Percentiles rank a stretch among this genome's conserved stretches.
phyloP scores from a whole-genome alignment of 2,888 invertebrate species.

The Melipona bicolor region DNA sequence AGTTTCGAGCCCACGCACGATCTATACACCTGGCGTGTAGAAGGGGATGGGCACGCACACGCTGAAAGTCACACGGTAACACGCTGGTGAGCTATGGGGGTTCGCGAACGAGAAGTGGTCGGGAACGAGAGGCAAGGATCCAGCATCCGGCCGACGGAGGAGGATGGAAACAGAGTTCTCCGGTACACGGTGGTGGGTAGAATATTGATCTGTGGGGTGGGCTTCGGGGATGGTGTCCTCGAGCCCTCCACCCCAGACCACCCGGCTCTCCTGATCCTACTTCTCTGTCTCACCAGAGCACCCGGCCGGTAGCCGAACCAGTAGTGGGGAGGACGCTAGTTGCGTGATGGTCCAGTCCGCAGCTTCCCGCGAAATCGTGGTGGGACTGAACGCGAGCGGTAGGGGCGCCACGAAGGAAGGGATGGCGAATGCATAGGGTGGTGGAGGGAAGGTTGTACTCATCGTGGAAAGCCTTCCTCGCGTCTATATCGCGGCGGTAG shows the following conservation, averaged over 20 bases:
- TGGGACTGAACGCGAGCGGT: constrained; percentile 60
- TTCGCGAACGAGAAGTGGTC: constrained; percentile 39
- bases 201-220: constrained; percentile 84
- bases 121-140: constrained; percentile 45
- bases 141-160: constrained; percentile 38
- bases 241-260: constrained; percentile 57
- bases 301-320: constrained; percentile 52
- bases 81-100: constrained; percentile 64
- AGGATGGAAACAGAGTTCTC: constrained; percentile 62
- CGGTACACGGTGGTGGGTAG: constrained; percentile 79
- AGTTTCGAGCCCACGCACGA: constrained; percentile 44
- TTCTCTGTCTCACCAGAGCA: constrained; percentile 54
- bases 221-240: constrained; percentile 73
- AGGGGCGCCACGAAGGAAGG: constrained; percentile 42
- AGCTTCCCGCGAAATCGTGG: constrained; percentile 79
- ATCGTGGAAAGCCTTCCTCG: constrained; percentile 64
- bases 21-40: constrained; percentile 39
- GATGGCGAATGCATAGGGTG: constrained; percentile 53
- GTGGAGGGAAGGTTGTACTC: constrained; percentile 63
- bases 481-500: constrained; percentile 78
- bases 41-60: constrained; percentile 35
- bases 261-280: constrained; percentile 53
- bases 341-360: constrained; percentile 83
- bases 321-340: constrained; percentile 71
- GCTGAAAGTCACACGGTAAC: constrained; percentile 48